phyloP scores from a whole-genome alignment of 2,113 vertebrate genomes.

The Syngnathus scovelli region DNA sequence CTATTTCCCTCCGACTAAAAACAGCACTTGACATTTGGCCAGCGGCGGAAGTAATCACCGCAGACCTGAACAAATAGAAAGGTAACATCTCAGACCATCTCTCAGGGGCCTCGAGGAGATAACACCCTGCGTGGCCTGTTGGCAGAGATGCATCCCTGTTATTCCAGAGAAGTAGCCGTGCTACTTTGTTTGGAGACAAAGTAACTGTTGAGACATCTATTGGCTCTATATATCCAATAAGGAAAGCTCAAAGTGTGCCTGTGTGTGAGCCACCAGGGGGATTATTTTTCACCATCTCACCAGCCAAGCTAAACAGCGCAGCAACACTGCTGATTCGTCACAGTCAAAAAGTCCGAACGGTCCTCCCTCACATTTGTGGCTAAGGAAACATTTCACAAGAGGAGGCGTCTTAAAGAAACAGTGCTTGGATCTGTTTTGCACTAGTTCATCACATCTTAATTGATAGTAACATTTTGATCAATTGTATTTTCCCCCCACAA shows the following conservation, averaged over 20 bases:
- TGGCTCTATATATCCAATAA: conserved; percentile 29
- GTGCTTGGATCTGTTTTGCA: too few relatives aligned
- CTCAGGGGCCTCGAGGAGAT: conserved; percentile 19
- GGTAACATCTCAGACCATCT: conserved; percentile 9
- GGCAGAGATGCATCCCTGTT: conserved; percentile 13
- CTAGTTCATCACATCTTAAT: too few relatives aligned
- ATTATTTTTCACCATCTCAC: conserved; percentile 53
- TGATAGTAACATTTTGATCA: too few relatives aligned
- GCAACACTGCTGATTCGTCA: conserved; percentile 41
- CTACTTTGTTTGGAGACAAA: conserved; percentile 9
- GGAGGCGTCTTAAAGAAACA: neutral
- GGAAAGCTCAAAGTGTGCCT: conserved; percentile 10
- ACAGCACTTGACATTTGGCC: conserved; percentile 42
- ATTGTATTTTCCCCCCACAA: too few relatives aligned
- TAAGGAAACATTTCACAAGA: neutral
- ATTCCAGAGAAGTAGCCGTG: conserved; percentile 1
- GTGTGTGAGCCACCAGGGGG: conserved; percentile 27
- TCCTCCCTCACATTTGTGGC: conserved; percentile 20
- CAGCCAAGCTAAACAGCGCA: conserved; percentile 42
- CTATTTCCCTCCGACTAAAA: conserved; percentile 30
- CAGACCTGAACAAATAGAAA: conserved; percentile 23
- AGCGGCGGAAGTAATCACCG: conserved; percentile 30
- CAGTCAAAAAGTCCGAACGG: conserved; percentile 46
- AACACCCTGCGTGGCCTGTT: neutral
- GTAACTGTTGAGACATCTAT: conserved; percentile 30